These are phyloP conservation scores for Platycheirus albimanus DNA, from an alignment of 2,888 invertebrate species.

Conservation along the genomic window DNA sequence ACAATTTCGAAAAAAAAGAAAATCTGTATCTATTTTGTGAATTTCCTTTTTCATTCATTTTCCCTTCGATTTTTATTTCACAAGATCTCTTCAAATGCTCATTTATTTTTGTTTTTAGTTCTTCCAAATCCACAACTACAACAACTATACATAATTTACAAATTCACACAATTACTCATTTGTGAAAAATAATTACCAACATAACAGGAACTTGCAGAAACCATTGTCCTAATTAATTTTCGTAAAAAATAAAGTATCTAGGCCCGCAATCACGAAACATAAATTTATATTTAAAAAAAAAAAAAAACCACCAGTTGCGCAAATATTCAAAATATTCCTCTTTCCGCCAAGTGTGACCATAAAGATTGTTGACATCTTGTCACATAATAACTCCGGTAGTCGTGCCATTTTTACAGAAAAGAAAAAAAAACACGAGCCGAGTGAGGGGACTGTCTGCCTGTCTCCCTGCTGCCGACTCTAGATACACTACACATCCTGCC, in stretches of 20 bases:
- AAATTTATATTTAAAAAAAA: background rate
- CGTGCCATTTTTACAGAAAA: conserved; percentile 32
- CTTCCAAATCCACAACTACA: conserved; percentile 32
- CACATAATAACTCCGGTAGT: conserved; percentile 55
- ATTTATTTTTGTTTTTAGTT: conserved; percentile 27
- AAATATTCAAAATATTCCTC: conserved; percentile 35
- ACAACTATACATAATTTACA: conserved; percentile 36
- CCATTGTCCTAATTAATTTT: conserved; percentile 72
- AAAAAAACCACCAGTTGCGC: conserved; percentile 60
- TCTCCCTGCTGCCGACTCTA: conserved; percentile 21
- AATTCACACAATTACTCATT: conserved; percentile 52
- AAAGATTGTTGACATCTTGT: conserved; percentile 55
- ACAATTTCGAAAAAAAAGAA: background rate
- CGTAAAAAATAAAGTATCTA: conserved; percentile 1
- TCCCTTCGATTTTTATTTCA: conserved; percentile 31
- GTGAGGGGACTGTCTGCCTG: conserved; percentile 44
- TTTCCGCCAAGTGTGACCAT: conserved; percentile 38
- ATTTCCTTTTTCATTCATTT: conserved; percentile 1
- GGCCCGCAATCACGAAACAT: background rate
- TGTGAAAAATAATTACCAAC: conserved; percentile 64
- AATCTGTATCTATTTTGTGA: background rate
- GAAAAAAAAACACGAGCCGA: no score
- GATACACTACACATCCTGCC: conserved; percentile 26
- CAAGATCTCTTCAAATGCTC: conserved; percentile 53
- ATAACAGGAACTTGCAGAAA: conserved; percentile 61